Evolutionary conservation across 2,113 vertebrate genomes (phyloP), one percentile per base, ranked within the genome.

Genomic region (Siphamia tubifer): DNA sequence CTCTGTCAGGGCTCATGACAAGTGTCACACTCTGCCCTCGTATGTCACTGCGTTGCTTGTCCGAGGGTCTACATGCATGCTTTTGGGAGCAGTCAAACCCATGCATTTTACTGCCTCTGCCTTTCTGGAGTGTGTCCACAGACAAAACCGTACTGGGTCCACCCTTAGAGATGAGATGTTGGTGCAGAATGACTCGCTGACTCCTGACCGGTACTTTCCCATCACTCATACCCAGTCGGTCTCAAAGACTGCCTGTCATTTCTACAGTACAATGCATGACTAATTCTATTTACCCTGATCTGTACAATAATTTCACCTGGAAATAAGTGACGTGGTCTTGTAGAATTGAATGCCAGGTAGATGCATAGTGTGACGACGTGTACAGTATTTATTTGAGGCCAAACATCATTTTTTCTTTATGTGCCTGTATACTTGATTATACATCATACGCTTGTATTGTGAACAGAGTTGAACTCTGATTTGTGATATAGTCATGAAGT

Each of bases 371-470:
- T 74, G 58, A 72, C 23, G 6, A 25, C 52, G 69, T 86, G 77
- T 86, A 87, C 74, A 82, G 72, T 88, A 89, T 90, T 87, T 85
- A 87, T 83, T 81, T 51, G 39, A 75, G 49, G 71, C 45, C 72
- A 54, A 54, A 52, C 62, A 17, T 48, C 13, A 36, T 65, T 5
- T 61, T 58, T 76, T 31, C 8, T 47, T 74, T 72, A 58, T 57
- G 57, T 83, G 64, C 65, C 62, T 58, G 30, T 20, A 57, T 54
- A 66, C 28, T 47, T 73, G 51, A 34, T 68, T 68, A 40, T 11
- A 70, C 52, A 53, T 36, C 20, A 47, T 74, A 54, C 19, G n/a
- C 35, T 61, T 68, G 66, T 84, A 31, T 77, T 64, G 62, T 75
- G 39, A 60, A 12, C 32, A 34, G 36, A 81, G 68, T 72, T 71